Conservation (phyloP, 2,888 invertebrate genomes). For the Trichacis sp. region DNA sequence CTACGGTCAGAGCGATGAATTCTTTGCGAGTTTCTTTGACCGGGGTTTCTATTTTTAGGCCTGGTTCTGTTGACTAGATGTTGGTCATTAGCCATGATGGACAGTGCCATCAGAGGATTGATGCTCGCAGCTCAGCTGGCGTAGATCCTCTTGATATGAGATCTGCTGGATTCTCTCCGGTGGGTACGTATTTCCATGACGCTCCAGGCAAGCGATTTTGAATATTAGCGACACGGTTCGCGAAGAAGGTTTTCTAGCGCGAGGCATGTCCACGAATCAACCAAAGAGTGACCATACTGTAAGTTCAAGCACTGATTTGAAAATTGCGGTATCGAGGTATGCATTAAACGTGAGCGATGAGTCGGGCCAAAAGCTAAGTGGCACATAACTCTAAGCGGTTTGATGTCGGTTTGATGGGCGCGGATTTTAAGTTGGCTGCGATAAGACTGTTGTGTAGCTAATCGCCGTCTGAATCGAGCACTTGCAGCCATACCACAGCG, state of each 20-base stretch:
- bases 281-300: constrained; percentile 35
- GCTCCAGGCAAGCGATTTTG: constrained; percentile 11
- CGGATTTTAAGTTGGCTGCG: background rate
- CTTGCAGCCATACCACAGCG: no score
- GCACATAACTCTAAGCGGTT: background rate
- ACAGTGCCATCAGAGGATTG: no score
- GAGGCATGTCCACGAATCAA: constrained; percentile 37
- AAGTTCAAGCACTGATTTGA: constrained; percentile 32
- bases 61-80: no score
- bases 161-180: constrained; percentile 45
- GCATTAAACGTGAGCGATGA: background rate
- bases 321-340: background rate
- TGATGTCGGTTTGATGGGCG: background rate
- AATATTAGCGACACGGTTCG: constrained; percentile 29
- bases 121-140: constrained; percentile 21
- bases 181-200: constrained; percentile 34
- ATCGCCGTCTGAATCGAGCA: no score
- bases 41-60: no score
- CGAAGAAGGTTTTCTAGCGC: constrained; percentile 25
- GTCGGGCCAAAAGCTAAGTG: background rate
- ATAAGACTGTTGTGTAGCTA: background rate
- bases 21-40: no score
- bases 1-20: no score
- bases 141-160: constrained; percentile 43
- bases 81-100: no score